Evolutionary conservation across 2,797 vertebrate genomes (phyloP), one percentile per base, ranked within the genome.

Genomic region (Melanotaenia pygmaea): DNA sequence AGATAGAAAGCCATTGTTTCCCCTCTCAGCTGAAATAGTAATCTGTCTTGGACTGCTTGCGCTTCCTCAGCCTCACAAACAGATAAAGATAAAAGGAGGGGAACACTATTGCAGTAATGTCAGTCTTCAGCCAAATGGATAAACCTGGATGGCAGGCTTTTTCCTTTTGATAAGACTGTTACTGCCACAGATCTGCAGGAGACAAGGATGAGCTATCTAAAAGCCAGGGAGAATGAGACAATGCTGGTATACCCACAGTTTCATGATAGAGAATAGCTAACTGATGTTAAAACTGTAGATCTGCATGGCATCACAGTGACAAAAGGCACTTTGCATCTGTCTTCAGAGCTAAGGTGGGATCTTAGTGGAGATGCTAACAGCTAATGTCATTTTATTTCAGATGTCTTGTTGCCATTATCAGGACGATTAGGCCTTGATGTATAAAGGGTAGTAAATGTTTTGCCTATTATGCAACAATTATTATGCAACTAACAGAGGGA

Each of bases 41-140:
- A 88, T 90, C 83, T 81, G 80, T 90, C 84, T 84, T 74, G 84
- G 82, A 74, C 71, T 51, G 77, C 64, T 51, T 84, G 78, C 24
- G n/a, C 79, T 70, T 70, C 72, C 73, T 70, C 78, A 37, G 79
- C 76, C 81, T 74, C 74, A 30, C 70, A 81, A 78, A 77, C 77
- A 85, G 84, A 80, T 76, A 24, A 65, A 86, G 87, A 92, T 92
- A 90, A 91, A 84, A 34, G 24, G 51, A 13, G 18, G 38, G 72
- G 68, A 72, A 72, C 37, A 59, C 71, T 60, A 51, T 50, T 68
- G 86, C 77, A 18, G 80, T 88, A 79, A 90, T 85, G 90, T 88
- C 88, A 88, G 86, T 80, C 86, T 84, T 90, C 86, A 85, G 83
- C 90, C 89, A 79, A 89, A 89, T 64, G 86, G 88, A 90, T 91